phyloP scores from a whole-genome alignment of 2,888 invertebrate genomes.

The Amaurobius ferox region DNA sequence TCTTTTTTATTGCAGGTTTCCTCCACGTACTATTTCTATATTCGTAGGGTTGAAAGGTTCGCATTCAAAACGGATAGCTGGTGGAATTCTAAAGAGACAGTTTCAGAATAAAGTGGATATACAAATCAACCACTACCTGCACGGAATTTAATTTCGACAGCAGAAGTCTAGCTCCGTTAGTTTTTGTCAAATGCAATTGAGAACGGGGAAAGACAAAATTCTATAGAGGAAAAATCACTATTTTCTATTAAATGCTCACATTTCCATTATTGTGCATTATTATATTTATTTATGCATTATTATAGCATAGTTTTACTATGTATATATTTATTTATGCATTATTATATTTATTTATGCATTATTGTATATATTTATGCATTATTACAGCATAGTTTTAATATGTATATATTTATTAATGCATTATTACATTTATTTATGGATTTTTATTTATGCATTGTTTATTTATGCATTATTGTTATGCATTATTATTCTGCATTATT shows the following conservation, averaged over 20 bases:
- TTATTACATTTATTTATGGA: too few relatives aligned
- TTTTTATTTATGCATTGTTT: too few relatives aligned
- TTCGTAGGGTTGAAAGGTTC: not conserved
- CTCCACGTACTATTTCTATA: not conserved
- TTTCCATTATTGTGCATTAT: not conserved
- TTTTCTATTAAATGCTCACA: not conserved
- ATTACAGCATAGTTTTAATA: too few relatives aligned
- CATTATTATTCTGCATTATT: too few relatives aligned
- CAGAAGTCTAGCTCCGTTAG: not conserved
- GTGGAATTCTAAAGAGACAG: conserved; percentile 30
- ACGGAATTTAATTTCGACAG: conserved; percentile 29
- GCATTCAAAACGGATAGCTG: conserved; percentile 12
- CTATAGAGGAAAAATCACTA: not conserved
- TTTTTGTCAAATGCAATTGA: not conserved
- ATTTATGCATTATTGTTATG: too few relatives aligned
- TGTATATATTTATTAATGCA: too few relatives aligned
- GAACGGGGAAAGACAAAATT: not conserved
- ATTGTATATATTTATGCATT: too few relatives aligned
- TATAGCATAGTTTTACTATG: too few relatives aligned
- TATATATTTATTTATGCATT: too few relatives aligned
- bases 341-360: too few relatives aligned
- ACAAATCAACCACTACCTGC: conserved; percentile 34
- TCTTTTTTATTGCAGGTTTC: too few relatives aligned
- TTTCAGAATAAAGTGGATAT: conserved; percentile 34
- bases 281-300: too few relatives aligned